These are phyloP conservation scores for Passer domesticus DNA, from an alignment of 2,113 vertebrate genomes.

Conservation along the genomic window DNA sequence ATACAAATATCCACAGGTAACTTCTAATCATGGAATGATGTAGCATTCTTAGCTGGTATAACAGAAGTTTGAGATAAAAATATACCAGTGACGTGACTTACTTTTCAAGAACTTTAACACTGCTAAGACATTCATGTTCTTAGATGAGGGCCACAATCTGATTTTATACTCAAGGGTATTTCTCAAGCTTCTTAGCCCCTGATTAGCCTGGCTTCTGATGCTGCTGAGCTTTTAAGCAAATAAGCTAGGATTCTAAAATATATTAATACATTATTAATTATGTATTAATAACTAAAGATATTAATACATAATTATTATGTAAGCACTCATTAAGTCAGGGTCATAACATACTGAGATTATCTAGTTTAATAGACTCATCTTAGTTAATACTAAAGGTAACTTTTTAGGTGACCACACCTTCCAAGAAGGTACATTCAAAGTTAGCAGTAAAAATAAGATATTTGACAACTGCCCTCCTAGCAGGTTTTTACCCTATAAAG, in stretches of 20 bases:
- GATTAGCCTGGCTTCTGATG: not conserved
- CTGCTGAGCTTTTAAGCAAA: not conserved
- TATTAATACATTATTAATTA: not conserved
- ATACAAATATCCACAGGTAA: conserved; percentile 83
- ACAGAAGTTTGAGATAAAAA: conserved; percentile 59
- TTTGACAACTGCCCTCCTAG: not conserved
- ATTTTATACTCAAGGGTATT: not conserved
- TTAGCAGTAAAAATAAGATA: not conserved
- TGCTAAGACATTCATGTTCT: not conserved
- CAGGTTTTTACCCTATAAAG: not conserved
- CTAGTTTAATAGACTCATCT: not conserved
- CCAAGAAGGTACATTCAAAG: not conserved
- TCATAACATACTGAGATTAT: not conserved
- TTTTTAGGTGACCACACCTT: not conserved
- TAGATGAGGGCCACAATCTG: not conserved
- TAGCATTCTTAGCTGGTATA: conserved; percentile 69
- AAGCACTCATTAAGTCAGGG: not conserved
- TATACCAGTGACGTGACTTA: conserved; percentile 72
- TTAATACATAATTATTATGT: not conserved
- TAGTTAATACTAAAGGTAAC: not conserved
- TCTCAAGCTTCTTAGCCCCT: not conserved
- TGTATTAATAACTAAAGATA: not conserved
- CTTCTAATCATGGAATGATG: conserved; percentile 70
- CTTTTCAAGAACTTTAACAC: conserved; percentile 32
- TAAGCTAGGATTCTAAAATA: not conserved